A percentile compares a stretch with the other conserved stretches of the same genome.
phyloP scores from a whole-genome alignment of 2,888 invertebrate species.

The Tetragnatha montana region DNA sequence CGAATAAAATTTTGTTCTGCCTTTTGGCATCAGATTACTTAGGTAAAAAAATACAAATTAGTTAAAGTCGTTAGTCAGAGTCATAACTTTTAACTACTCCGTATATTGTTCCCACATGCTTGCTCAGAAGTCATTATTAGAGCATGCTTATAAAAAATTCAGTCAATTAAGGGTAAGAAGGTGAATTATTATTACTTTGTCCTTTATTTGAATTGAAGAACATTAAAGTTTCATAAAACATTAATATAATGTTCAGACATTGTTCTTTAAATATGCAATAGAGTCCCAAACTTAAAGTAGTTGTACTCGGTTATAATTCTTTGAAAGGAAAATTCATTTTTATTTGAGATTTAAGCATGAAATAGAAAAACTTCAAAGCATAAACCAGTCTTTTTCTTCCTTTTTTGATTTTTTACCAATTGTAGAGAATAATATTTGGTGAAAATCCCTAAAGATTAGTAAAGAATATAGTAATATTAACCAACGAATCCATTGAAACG shows the following conservation, averaged over 20 bases:
- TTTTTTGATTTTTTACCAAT: no score
- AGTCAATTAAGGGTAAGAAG: background rate
- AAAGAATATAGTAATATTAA: no score
- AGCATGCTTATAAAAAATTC: background rate
- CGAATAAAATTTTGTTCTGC: background rate
- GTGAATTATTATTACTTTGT: background rate
- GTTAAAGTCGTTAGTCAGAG: background rate
- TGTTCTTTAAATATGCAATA: background rate
- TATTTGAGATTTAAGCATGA: no score
- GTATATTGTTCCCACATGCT: background rate
- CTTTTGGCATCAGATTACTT: slow-evolving; percentile 5
- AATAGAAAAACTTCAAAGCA: no score
- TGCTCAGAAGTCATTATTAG: background rate
- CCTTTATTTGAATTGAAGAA: background rate
- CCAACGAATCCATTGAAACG: no score
- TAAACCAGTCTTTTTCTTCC: no score
- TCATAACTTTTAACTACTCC: slow-evolving; percentile 22
- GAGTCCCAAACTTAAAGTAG: background rate
- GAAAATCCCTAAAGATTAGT: no score
- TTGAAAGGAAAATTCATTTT: background rate
- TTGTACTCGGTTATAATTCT: background rate
- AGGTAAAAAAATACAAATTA: slow-evolving; percentile 7
- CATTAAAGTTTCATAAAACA: background rate
- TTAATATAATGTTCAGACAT: background rate
- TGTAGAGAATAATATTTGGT: no score